Evolutionary conservation across 2,113 vertebrate species (phyloP).

Genomic region (Thermophis baileyi): DNA sequence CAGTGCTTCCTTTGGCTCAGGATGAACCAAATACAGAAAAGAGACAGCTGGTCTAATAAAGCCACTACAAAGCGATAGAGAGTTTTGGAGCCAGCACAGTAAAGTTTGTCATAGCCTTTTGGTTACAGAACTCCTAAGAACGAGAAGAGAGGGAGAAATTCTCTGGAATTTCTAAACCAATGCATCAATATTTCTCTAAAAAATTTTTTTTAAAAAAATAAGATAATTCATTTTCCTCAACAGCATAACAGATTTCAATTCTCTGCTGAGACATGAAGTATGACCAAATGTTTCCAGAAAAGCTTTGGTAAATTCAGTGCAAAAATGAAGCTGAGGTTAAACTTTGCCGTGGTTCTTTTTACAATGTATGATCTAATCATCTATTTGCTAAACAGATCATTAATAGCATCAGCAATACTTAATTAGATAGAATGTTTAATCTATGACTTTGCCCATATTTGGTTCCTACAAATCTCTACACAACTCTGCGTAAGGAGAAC

Average conservation of each 20-base stretch:
- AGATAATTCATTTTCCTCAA: background rate
- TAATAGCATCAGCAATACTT: background rate
- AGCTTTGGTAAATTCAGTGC: background rate
- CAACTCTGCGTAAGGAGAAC: background rate
- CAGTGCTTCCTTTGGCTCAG: background rate
- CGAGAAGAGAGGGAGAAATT: background rate
- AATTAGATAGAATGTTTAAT: background rate
- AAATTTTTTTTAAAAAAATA: background rate
- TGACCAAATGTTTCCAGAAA: background rate
- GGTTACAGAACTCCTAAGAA: background rate
- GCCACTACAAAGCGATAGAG: background rate
- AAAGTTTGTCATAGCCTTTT: background rate
- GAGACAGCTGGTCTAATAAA: constrained; percentile 27
- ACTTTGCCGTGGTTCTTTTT: background rate
- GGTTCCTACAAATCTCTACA: background rate
- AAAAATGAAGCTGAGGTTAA: background rate
- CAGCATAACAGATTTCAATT: background rate
- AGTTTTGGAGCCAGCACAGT: background rate
- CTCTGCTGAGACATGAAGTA: background rate
- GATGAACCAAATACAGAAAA: background rate
- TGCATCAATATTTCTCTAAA: background rate
- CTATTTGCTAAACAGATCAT: background rate
- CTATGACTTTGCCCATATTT: background rate
- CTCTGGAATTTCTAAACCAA: background rate
- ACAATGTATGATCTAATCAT: background rate